Base-by-base conservation (phyloP, 2,797 vertebrate genomes). In the Fistularia commersonii region DNA sequence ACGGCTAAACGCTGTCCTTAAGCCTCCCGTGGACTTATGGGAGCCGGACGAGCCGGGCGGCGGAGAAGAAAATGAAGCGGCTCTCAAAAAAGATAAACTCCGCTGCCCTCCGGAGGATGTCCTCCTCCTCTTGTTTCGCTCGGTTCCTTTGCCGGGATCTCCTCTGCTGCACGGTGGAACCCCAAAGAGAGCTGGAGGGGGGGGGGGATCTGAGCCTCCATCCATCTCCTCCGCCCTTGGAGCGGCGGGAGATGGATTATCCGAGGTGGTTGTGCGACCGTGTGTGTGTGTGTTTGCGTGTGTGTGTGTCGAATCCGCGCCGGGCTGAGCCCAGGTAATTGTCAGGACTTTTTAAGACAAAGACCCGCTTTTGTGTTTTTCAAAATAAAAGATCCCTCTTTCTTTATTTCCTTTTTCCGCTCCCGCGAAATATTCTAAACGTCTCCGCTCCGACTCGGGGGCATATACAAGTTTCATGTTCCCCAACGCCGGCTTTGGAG, bases 191-290 rank as follows among this genome's bases (percentile, higher is more conserved):
- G 53, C 45, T 58, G 32, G 42, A 48, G 48, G 46, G 51, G 46
- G 51, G 12, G 8, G 66, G 32, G 45, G 38, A 46, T 15, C 61
- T 54, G 11, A 58, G 64, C 52, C 61, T 56, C 46, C 45, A 79
- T 82, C 77, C 48, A 69, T 81, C 82, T 77, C 69, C 54, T 74
- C 48, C 72, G 47, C 44, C 48, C 67, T 70, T 68, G 65, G 49
- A 31, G 53, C 12, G 43, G 45, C 47, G 38, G 38, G 69, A 72
- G 81, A 82, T 74, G 60, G 79, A 84, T 81, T 63, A 77, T 55
- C 42, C 15, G 23, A 32, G 48, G 43, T n/a, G 31, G 41, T 42
- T 47, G 23, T 4, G 4, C 23, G 23, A 23, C 23, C 23, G 23
- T 23, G 23, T 4, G 23, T 23, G 23, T 23, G 23, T 23, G 23